Evolutionary conservation across 2,797 vertebrate genomes (phyloP).

Genomic region (Heteromormyrus szaboi): DNA sequence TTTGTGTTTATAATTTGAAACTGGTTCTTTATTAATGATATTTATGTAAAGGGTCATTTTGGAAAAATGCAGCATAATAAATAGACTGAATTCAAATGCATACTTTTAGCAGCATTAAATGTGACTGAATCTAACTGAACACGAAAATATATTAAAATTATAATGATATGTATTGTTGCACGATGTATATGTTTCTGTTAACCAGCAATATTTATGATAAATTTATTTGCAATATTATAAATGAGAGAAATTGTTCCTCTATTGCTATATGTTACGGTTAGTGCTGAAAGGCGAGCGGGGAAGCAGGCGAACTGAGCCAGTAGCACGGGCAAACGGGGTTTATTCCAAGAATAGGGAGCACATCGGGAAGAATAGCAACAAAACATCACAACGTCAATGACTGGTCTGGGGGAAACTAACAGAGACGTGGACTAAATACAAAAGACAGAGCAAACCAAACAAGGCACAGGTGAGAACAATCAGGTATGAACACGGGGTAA

Average conservation of each 20-base stretch:
- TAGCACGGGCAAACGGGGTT: no score
- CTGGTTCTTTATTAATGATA: not conserved
- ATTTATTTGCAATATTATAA: not conserved
- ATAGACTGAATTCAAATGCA: not conserved
- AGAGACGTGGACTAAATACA: no score
- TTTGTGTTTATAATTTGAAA: conserved; percentile 7
- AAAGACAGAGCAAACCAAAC: no score
- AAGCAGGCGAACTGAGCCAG: no score
- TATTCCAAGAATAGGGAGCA: no score
- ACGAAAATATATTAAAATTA: not conserved
- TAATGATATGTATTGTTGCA: not conserved
- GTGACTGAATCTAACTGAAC: not conserved
- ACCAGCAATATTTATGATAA: not conserved
- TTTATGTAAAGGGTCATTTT: not conserved
- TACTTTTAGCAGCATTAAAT: not conserved
- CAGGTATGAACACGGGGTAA: no score
- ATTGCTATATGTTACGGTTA: not conserved
- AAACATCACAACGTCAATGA: no score
- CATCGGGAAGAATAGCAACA: no score
- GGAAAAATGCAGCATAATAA: not conserved
- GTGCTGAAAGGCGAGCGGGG: no score
- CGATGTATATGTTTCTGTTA: not conserved
- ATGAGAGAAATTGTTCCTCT: not conserved
- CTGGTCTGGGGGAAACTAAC: no score
- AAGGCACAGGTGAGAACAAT: no score